Evolutionary conservation across 2,888 invertebrate genomes (phyloP), one percentile per base, ranked within the genome.

Genomic region (Chymomyza procnemis): DNA sequence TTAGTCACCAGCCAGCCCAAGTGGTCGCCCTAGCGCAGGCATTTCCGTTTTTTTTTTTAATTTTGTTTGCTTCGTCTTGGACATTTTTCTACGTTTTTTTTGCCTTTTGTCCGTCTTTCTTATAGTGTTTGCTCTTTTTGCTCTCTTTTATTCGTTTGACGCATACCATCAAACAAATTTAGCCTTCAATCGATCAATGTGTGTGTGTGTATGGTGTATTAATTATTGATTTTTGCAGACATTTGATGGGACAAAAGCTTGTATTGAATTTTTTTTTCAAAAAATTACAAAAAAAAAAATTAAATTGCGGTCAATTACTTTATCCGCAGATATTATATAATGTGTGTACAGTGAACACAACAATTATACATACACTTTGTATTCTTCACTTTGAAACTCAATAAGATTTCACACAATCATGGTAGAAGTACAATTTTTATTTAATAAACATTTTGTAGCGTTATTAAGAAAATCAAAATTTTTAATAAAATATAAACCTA

Each of bases 1-100:
- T 26, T 55, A 14, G 55, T 30, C 26, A 41, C 34, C 9, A 41
- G 6, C 34, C 34, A 3, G 9, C 34, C 12, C 6, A 50, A n/a
- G 9, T 50, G 2, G 50, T 50, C 50, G 50, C 18, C 50, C 50
- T 19, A 18, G 50, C 50, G 18, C 18, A 16, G 50, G 50, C 22
- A 61, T 54, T 52, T 30, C 34, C 21, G 30, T 63, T 22, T 41
- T 56, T n/a, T n/a, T n/a, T n/a, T n/a, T n/a, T n/a, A n/a, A n/a
- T n/a, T n/a, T 14, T 41, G n/a, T 22, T 59, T 46, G n/a, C 34
- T 14, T 2, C 6, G 30, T 8, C 18, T 57, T 34, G 18, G n/a
- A 34, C 16, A n/a, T 34, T 57, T n/a, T 57, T 26, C 34, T 34
- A 4, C 34, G 6, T 18, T n/a, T n/a, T n/a, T n/a, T n/a, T n/a